Evolutionary conservation across 2,113 vertebrate species (phyloP).

Genomic region (Tyto alba): DNA sequence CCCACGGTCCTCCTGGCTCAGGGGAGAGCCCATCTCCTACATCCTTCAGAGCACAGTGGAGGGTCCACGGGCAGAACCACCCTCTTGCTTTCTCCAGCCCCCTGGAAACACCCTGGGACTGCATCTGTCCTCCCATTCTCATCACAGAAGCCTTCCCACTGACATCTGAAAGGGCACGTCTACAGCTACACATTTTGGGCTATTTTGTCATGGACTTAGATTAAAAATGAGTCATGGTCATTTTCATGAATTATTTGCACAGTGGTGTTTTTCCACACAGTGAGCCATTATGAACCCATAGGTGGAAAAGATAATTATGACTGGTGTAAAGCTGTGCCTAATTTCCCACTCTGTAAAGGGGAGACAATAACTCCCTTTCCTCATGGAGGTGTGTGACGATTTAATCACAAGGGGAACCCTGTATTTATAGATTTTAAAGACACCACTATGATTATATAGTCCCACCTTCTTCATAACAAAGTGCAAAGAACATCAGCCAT

Average conservation of each 20-base stretch:
- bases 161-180: not conserved
- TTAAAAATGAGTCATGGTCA: conserved; percentile 42
- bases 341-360: conserved; percentile 16
- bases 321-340: conserved; percentile 47
- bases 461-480: not conserved
- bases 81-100: not conserved
- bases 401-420: conserved; percentile 27
- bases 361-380: conserved; percentile 27
- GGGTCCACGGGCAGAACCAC: not conserved
- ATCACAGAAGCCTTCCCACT: not conserved
- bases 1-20: not conserved
- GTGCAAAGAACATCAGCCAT: not conserved
- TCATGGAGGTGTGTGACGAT: not conserved
- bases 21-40: not conserved
- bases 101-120: not conserved
- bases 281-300: conserved; percentile 25
- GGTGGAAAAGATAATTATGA: conserved; percentile 35
- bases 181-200: not conserved
- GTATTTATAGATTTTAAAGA: conserved; percentile 48
- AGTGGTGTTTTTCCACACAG: not conserved
- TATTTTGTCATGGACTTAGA: conserved; percentile 16
- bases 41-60: not conserved
- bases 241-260: not conserved
- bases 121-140: not conserved
- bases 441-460: not conserved